Conservation (phyloP, 2,888 invertebrate genomes). For the Stenotaenia linearis region DNA sequence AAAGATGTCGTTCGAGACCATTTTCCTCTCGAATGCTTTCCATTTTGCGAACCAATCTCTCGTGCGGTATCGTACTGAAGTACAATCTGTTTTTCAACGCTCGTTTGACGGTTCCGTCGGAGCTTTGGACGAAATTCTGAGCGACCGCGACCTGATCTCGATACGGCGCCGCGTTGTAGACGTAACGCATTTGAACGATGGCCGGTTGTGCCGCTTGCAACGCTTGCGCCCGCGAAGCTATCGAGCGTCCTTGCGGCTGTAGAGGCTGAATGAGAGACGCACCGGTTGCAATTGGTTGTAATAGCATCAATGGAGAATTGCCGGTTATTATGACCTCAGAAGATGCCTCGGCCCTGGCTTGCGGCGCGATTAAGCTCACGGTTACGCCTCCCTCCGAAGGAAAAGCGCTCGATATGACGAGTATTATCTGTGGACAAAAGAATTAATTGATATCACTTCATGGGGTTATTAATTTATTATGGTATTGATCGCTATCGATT, state of each 20-base stretch:
- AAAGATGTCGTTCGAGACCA: slow-evolving; percentile 32
- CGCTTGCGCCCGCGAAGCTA: neutral
- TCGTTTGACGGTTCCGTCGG: neutral
- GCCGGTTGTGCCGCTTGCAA: neutral
- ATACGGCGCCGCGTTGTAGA: neutral
- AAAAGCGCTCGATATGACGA: neutral
- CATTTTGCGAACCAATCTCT: slow-evolving; percentile 29
- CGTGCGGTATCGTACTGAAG: slow-evolving; percentile 33
- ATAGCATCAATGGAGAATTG: neutral
- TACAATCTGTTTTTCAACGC: slow-evolving; percentile 31
- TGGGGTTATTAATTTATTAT: too few relatives aligned
- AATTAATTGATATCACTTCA: too few relatives aligned
- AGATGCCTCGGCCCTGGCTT: neutral
- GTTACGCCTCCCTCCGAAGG: neutral
- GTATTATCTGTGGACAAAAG: neutral
- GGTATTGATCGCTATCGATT: too few relatives aligned
- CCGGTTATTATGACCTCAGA: neutral
- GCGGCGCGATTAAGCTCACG: neutral
- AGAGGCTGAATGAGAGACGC: neutral
- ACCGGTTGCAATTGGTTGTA: neutral
- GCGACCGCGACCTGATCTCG: neutral
- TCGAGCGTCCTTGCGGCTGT: neutral
- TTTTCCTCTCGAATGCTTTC: slow-evolving; percentile 33
- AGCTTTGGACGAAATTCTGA: neutral
- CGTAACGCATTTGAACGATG: neutral